Conservation (phyloP, 2,797 vertebrate species). For the Tauraco hartlaubi region DNA sequence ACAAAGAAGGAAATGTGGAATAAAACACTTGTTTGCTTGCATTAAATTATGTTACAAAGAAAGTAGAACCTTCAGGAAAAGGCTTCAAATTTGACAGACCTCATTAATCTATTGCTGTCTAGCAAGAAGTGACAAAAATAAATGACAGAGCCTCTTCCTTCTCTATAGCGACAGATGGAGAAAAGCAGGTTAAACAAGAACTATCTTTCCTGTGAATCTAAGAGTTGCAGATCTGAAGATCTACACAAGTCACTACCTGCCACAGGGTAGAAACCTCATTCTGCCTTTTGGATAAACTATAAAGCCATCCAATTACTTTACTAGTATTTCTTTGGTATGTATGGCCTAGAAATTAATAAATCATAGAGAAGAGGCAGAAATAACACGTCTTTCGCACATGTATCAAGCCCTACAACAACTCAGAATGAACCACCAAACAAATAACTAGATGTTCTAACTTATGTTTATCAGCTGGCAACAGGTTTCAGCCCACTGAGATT, state of each 20-base stretch:
- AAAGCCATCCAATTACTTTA: neutral
- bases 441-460: neutral
- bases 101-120: neutral
- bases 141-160: neutral
- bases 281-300: neutral
- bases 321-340: neutral
- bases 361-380: neutral
- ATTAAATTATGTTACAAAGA: neutral
- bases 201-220: neutral
- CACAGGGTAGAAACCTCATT: neutral
- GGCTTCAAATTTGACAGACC: neutral
- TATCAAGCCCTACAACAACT: neutral
- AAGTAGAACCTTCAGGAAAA: neutral
- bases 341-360: neutral
- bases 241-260: neutral
- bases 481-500: neutral
- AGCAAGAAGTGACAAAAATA: neutral
- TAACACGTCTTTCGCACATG: neutral
- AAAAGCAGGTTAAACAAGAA: neutral
- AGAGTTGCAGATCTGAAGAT: neutral
- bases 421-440: neutral
- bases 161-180: neutral
- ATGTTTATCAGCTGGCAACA: neutral
- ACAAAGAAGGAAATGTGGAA: neutral
- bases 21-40: neutral